phyloP scores from a whole-genome alignment of 2,888 invertebrate species.

The Dendrolimus pini region DNA sequence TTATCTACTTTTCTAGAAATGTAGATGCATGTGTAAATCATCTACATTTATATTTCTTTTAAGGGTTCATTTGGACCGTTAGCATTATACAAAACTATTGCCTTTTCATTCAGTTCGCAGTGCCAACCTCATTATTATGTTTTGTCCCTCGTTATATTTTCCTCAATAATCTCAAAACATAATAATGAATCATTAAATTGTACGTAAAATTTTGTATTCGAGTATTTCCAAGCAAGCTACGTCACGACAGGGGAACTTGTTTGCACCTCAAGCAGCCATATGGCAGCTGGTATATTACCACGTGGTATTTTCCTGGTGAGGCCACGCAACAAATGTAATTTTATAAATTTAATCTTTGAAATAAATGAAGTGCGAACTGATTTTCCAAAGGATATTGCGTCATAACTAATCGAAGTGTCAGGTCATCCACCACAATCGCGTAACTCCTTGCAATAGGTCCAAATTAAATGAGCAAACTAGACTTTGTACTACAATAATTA shows the following conservation, averaged over 20 bases:
- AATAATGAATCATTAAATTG: not conserved
- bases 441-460: not conserved
- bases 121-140: not conserved
- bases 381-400: not conserved
- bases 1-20: no score
- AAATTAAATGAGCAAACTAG: no score
- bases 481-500: no score
- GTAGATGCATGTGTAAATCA: no score
- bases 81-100: no score
- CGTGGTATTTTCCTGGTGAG: not conserved
- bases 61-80: no score
- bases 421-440: not conserved
- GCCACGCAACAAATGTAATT: not conserved
- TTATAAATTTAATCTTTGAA: not conserved
- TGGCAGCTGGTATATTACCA: not conserved
- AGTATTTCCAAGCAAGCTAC: not conserved
- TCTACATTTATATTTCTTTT: no score
- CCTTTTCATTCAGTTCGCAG: no score
- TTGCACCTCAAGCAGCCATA: not conserved
- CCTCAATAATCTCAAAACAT: not conserved
- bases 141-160: not conserved
- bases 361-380: not conserved
- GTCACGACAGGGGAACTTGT: not conserved
- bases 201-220: not conserved
- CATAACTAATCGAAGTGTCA: not conserved